Evolutionary conservation across 2,797 vertebrate genomes (phyloP).

Genomic region (Lycodopsis pacificus): DNA sequence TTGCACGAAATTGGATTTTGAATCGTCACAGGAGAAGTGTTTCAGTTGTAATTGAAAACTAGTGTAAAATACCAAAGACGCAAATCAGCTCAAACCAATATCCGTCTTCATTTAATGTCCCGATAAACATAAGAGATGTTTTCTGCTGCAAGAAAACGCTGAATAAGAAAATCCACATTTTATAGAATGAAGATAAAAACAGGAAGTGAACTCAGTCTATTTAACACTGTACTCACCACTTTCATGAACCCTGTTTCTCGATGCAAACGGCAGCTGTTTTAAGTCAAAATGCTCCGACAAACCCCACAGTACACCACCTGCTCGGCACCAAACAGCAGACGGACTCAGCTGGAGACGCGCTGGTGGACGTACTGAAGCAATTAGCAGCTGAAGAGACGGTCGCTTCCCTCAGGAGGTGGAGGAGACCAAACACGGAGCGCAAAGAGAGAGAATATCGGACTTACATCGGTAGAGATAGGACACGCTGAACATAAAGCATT

Average conservation of each 20-base stretch:
- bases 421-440: slow-evolving; percentile 2
- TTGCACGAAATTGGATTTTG: background rate
- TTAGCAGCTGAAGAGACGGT: background rate
- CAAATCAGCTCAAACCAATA: background rate
- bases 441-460: rapidly evolving
- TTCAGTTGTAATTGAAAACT: background rate
- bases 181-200: background rate
- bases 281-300: background rate
- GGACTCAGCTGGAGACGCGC: background rate
- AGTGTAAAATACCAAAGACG: background rate
- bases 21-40: background rate
- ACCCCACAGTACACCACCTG: too few species aligned
- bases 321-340: background rate
- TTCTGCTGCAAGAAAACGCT: background rate
- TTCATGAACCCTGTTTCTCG: background rate
- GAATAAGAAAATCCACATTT: background rate
- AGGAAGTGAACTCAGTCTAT: background rate
- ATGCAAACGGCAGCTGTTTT: background rate
- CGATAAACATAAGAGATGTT: rapidly evolving
- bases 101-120: background rate
- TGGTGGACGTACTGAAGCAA: background rate
- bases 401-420: background rate
- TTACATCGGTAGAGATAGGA: background rate
- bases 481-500: too few species aligned
- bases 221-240: background rate